Evolutionary conservation across 2,888 invertebrate species (phyloP).

Genomic region (Apamea anceps): DNA sequence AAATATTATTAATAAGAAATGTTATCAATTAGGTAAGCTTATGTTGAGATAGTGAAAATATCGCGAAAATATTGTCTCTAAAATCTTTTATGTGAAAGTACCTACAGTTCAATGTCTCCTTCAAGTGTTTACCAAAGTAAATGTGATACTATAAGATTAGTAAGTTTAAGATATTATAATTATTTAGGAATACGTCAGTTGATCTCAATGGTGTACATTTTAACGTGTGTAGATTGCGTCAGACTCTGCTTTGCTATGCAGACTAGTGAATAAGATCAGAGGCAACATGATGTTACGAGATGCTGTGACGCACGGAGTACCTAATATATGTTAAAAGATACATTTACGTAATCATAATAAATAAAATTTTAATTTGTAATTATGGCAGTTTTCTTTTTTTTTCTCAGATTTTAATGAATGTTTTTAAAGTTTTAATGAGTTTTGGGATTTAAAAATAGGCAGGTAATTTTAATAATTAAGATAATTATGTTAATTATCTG

Average conservation of each 20-base stretch:
- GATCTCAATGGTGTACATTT: slow-evolving; percentile 76
- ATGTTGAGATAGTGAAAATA: background rate
- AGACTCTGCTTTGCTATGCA: slow-evolving; percentile 21
- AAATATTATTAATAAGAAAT: slow-evolving; percentile 6
- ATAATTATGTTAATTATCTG: background rate
- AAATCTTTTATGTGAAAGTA: background rate
- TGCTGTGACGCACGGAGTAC: slow-evolving; percentile 56
- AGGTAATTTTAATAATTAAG: background rate
- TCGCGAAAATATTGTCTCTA: background rate
- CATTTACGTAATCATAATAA: slow-evolving; percentile 47
- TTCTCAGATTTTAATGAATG: background rate
- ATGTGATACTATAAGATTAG: slow-evolving; percentile 76
- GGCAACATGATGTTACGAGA: slow-evolving; percentile 25
- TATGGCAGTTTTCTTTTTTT: slow-evolving; percentile 26
- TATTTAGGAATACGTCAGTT: slow-evolving; percentile 67
- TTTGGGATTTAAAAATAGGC: background rate
- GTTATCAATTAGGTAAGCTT: background rate
- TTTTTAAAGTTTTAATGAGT: slow-evolving; percentile 16
- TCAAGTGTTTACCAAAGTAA: slow-evolving; percentile 76
- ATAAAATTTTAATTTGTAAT: slow-evolving; percentile 44
- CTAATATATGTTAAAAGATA: slow-evolving; percentile 55
- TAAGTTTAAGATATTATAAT: slow-evolving; percentile 65
- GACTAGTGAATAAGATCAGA: slow-evolving; percentile 15
- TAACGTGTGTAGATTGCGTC: slow-evolving; percentile 40
- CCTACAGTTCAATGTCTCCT: slow-evolving; percentile 19